These are phyloP conservation scores for Montipora foliosa DNA, from an alignment of 64 coral and sea anemone genomes.

Conservation along the genomic window DNA sequence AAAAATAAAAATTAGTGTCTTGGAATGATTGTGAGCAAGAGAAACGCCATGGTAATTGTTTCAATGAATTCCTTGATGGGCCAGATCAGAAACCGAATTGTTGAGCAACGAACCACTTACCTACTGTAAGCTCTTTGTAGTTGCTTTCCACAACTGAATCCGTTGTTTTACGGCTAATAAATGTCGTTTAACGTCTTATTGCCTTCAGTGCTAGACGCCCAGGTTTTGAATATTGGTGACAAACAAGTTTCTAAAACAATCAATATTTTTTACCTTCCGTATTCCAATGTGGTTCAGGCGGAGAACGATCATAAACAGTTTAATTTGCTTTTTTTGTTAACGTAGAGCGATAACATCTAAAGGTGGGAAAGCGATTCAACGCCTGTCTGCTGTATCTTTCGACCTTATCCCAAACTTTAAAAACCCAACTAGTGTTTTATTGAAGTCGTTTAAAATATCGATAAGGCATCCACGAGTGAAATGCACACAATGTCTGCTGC, in stretches of 20 bases:
- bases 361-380: not conserved
- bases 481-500: slow-evolving; percentile 27
- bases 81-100: no score
- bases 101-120: not conserved
- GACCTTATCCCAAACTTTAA: not conserved
- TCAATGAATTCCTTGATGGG: not conserved
- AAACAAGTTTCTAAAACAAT: not conserved
- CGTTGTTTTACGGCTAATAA: no score
- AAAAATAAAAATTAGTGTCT: slow-evolving; percentile 11
- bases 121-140: not conserved
- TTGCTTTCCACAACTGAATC: not conserved
- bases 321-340: slow-evolving; percentile 25
- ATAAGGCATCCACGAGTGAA: slow-evolving; percentile 10
- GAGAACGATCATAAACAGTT: not conserved
- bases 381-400: not conserved
- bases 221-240: not conserved
- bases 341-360: slow-evolving; percentile 26
- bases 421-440: not conserved
- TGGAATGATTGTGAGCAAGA: not conserved
- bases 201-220: not conserved
- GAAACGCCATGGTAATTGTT: slow-evolving; percentile 11
- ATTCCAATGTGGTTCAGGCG: not conserved
- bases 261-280: not conserved
- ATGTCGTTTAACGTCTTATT: not conserved
- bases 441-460: slow-evolving; percentile 3